A percentile compares a stretch with the other conserved stretches of the same genome.
Evolutionary conservation across 2,113 vertebrate genomes (phyloP).

Genomic region (Sinocyclocheilus maitianheensis): DNA sequence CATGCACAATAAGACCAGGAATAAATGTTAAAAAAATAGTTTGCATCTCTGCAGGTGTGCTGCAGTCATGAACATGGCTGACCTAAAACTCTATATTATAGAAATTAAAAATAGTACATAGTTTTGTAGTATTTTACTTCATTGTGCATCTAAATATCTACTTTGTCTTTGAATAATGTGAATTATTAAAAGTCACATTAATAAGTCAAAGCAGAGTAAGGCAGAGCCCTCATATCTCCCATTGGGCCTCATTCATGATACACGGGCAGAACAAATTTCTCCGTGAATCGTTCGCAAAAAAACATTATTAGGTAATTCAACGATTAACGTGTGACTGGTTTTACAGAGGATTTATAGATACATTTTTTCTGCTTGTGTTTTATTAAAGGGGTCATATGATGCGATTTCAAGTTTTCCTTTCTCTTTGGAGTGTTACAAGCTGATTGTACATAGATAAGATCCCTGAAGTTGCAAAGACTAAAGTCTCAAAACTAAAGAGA

Average conservation of each 20-base stretch:
- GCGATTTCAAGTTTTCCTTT: too few species aligned
- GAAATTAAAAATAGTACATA: not conserved
- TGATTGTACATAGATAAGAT: too few species aligned
- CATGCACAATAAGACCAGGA: not conserved
- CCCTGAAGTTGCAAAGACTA: too few species aligned
- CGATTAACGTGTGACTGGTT: not conserved
- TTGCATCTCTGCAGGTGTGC: not conserved
- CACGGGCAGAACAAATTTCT: not conserved
- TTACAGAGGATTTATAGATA: not conserved
- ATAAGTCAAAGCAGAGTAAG: not conserved
- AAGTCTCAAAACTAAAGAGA: too few species aligned
- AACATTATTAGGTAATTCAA: not conserved
- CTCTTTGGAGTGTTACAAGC: too few species aligned
- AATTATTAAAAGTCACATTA: conserved; percentile 18
- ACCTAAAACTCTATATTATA: not conserved
- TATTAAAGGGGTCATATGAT: not conserved
- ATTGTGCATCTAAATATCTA: not conserved
- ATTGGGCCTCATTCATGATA: not conserved
- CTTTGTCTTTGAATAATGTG: not conserved
- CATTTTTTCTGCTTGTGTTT: conserved; percentile 1
- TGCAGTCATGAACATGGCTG: not conserved
- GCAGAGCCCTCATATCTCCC: not conserved
- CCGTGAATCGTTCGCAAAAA: not conserved
- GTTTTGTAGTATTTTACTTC: not conserved
- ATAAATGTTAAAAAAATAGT: not conserved